Evolutionary conservation across 1,140 invertebrate species (phyloP).

Genomic region (Drosophila busckii): DNA sequence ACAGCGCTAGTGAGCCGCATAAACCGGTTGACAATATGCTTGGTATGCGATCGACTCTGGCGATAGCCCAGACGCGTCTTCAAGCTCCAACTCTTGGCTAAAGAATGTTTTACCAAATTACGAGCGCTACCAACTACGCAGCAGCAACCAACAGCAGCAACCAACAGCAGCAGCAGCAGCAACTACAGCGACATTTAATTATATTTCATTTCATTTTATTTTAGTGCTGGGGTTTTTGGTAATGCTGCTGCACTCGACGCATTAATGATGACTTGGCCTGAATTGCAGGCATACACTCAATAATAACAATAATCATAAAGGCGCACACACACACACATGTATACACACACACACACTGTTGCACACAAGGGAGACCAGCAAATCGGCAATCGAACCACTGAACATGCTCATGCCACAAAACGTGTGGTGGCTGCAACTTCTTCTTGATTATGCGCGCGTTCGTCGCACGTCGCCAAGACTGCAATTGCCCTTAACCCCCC

Average conservation of each 20-base stretch:
- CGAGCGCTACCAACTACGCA: slow-evolving; percentile 66
- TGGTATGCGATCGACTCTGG: slow-evolving; percentile 64
- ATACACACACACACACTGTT: background rate
- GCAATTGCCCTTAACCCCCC: slow-evolving; percentile 10
- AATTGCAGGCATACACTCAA: slow-evolving; percentile 73
- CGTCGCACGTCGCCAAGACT: slow-evolving; percentile 45
- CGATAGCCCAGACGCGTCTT: slow-evolving; percentile 50
- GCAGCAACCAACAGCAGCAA: background rate
- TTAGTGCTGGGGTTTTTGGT: slow-evolving; percentile 65
- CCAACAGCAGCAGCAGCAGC: slow-evolving; percentile 11
- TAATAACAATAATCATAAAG: slow-evolving; percentile 77
- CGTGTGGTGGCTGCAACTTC: background rate
- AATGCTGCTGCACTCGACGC: slow-evolving; percentile 60
- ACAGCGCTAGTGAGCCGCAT: slow-evolving; percentile 6
- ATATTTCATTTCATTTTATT: slow-evolving; percentile 77
- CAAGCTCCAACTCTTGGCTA: slow-evolving; percentile 25
- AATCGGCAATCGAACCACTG: slow-evolving; percentile 56
- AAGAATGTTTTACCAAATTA: slow-evolving; percentile 71
- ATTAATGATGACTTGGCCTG: slow-evolving; percentile 75
- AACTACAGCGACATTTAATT: slow-evolving; percentile 67
- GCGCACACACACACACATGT: slow-evolving; percentile 18
- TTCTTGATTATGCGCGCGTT: slow-evolving; percentile 73
- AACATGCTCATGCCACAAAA: slow-evolving; percentile 12
- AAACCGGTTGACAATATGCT: slow-evolving; percentile 69
- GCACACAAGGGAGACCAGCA: slow-evolving; percentile 47